These are phyloP conservation scores for Macaca fascicularis DNA, from an alignment of 2,113 vertebrate genomes.

Conservation along the genomic window T2T-MFA8v1.1 NC_088391.1:95021501-95022000, in stretches of 20 bases:
- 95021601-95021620: background rate
- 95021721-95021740: background rate
- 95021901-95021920: too few species aligned
- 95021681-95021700: background rate
- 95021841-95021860: background rate
- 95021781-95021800: background rate
- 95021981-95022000: background rate
- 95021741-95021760: constrained; percentile 30
- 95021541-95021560: background rate
- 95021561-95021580: background rate
- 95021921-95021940: background rate
- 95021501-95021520: background rate
- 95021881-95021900: background rate
- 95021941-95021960: accelerated
- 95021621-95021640: constrained; percentile 6
- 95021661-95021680: background rate
- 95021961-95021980: background rate
- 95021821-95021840: background rate
- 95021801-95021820: background rate
- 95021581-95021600: constrained; percentile 48
- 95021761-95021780: background rate
- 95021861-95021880: background rate
- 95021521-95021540: background rate
- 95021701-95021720: constrained; percentile 28
- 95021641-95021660: background rate